Base-by-base conservation (phyloP, 2,113 vertebrate species). In the Lycocorax pyrrhopterus region DNA sequence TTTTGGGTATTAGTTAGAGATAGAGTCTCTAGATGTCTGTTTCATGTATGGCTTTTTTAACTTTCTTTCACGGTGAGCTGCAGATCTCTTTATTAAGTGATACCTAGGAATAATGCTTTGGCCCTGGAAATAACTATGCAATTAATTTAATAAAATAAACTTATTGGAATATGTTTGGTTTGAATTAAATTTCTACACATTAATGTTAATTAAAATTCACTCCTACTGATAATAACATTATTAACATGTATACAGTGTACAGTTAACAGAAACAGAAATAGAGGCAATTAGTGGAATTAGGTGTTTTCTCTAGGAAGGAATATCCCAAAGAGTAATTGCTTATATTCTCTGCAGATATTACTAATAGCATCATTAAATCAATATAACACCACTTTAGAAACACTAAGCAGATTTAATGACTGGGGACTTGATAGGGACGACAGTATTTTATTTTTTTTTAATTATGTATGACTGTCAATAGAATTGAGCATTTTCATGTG, bases 261-360 rank as follows among this genome's bases (percentile, higher is more conserved):
- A 87, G 64, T 94, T 96, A 97, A 95, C 78, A 95, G 95, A 95
- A 93, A 90, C 67, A 94, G 76, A 96, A 97, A 93, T 94, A 96
- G 82, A 96, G 47, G 37, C 74, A 98, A 97, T 98, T 97, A 97
- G 86, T 95, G 46, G 62, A 97, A 97, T 96, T 97, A 87, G 76
- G 66, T 81, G 56, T 18, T 94, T 96, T 96, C 97, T 92, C 73
- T 97, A 2, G 93, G 81, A 95, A 96, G 82, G 30, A 86, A 52
- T 96, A 96, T 97, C 53, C 59, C 81, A 94, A 94, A 90, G 84
- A 67, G 22, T 96, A 96, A 96, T 95, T 98, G 68, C 85, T 92
- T 93, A 92, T 64, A 90, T 80, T 97, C 82, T 93, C 44, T 93
- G 78, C 51, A 96, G 78, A 84, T 94, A 96, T 94, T 88, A 81